A percentile compares a stretch with the other conserved stretches of the same genome.
These are phyloP conservation scores for Lycaon pictus DNA, from an alignment of 2,113 vertebrate genomes.

Conservation along the genomic window DNA sequence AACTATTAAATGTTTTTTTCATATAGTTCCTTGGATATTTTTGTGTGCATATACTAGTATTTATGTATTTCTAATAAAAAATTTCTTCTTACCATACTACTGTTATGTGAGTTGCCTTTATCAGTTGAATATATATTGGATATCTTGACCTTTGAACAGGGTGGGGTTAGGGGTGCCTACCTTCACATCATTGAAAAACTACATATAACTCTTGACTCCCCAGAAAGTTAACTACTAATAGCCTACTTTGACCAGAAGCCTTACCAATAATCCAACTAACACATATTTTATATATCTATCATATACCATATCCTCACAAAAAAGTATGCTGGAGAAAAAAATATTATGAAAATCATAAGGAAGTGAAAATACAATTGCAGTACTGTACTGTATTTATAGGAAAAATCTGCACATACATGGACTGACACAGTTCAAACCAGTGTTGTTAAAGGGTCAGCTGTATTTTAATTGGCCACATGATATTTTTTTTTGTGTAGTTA, in stretches of 20 bases:
- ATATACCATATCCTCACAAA: background rate
- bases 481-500: constrained; percentile 37
- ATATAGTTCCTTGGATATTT: background rate
- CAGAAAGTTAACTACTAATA: background rate
- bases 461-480: constrained; percentile 14
- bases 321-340: background rate
- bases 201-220: background rate
- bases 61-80: constrained; percentile 27
- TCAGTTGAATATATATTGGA: background rate
- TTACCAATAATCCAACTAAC: background rate
- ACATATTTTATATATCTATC: background rate
- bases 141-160: background rate
- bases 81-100: background rate
- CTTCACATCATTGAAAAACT: background rate
- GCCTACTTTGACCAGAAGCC: background rate
- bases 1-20: background rate
- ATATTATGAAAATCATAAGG: background rate
- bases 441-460: background rate
- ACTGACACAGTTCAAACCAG: background rate
- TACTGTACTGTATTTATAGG: background rate
- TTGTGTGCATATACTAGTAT: background rate
- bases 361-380: background rate
- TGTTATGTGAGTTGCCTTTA: background rate
- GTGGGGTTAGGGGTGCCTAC: background rate
- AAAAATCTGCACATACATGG: background rate